These are phyloP conservation scores for Chaenocephalus aceratus DNA, from an alignment of 2,113 vertebrate species.

Conservation along the genomic window DNA sequence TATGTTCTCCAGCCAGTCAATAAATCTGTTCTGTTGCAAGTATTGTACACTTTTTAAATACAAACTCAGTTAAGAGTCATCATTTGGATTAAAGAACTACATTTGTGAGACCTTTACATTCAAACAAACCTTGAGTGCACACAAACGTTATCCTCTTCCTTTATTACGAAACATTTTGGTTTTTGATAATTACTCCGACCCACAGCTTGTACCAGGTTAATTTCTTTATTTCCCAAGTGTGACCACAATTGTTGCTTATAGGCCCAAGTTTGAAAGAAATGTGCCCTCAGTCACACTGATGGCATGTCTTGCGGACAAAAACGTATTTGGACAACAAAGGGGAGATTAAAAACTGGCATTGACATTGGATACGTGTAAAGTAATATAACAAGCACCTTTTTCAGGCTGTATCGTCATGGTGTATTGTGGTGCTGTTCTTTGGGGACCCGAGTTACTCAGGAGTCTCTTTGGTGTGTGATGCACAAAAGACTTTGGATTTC, in stretches of 20 bases:
- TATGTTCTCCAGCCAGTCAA: not conserved
- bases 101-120: too few species aligned
- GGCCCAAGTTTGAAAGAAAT: constrained; percentile 34
- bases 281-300: constrained; percentile 30
- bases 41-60: too few species aligned
- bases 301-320: constrained; percentile 61
- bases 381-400: constrained; percentile 60
- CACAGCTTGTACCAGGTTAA: not conserved
- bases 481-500: constrained; percentile 67
- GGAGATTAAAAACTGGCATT: constrained; percentile 74
- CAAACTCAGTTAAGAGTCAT: too few species aligned
- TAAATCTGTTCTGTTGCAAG: too few species aligned
- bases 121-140: too few species aligned
- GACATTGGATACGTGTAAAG: constrained; percentile 64
- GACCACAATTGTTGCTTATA: not conserved
- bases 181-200: constrained; percentile 25
- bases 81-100: too few species aligned
- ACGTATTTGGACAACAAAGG: constrained; percentile 56
- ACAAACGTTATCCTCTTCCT: rapidly evolving
- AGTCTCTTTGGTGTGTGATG: constrained; percentile 55
- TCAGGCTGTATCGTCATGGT: constrained; percentile 45
- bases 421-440: constrained; percentile 57
- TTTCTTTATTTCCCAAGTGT: constrained; percentile 3
- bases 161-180: not conserved
- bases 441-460: constrained; percentile 42